A percentile compares a stretch with the other conserved stretches of the same genome.
Evolutionary conservation across 2,797 vertebrate species (phyloP).

Genomic region (Gymnopithys bicolor): DNA sequence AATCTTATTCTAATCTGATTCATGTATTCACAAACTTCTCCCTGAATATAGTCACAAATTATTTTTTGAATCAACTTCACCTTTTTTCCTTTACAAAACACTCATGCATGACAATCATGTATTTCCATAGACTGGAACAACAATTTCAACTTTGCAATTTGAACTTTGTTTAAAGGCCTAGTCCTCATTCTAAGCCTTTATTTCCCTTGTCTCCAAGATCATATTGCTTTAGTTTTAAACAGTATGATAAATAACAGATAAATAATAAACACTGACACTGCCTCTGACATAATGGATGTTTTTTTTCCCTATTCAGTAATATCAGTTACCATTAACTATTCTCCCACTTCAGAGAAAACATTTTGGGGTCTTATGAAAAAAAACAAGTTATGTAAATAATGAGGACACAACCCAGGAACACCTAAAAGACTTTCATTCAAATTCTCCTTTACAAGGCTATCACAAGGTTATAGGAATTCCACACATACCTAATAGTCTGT

Average conservation of each 20-base stretch:
- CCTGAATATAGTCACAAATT: background rate
- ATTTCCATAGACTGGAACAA: background rate
- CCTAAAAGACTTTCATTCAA: background rate
- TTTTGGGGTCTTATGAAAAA: background rate
- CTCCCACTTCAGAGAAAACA: background rate
- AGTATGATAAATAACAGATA: background rate
- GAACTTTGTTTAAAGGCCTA: background rate
- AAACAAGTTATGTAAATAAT: background rate
- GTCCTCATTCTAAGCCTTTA: background rate
- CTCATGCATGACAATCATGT: background rate
- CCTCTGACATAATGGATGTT: background rate
- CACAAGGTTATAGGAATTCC: background rate
- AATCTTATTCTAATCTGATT: background rate
- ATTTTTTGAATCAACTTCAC: background rate
- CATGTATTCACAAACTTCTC: background rate
- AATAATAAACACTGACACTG: background rate
- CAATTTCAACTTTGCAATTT: background rate
- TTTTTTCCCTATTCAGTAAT: background rate
- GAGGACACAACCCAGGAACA: background rate
- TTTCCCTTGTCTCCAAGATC: background rate
- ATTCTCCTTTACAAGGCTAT: background rate
- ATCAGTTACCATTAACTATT: background rate
- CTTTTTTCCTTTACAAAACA: background rate
- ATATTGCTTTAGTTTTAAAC: background rate
- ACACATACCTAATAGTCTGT: background rate